Evolutionary conservation across 2,113 vertebrate genomes (phyloP).

Genomic region (Prietella phreatophila): DNA sequence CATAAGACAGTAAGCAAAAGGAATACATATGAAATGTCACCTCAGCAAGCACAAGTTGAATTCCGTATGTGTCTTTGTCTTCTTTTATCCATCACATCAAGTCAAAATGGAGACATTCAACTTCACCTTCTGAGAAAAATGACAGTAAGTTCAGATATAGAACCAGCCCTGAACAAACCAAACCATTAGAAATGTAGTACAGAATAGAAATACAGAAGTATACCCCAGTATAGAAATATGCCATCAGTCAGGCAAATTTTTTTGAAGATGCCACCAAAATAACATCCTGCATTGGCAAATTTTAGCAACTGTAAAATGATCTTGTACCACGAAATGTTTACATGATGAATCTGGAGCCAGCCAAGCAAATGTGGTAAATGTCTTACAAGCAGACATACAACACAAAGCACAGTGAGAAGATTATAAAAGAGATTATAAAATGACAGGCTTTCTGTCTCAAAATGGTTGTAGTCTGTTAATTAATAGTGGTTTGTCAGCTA

Average conservation of each 20-base stretch:
- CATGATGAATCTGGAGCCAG: not conserved
- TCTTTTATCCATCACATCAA: constrained; percentile 32
- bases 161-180: constrained; percentile 1
- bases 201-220: not conserved
- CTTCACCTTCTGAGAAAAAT: constrained; percentile 29
- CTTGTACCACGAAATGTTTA: not conserved
- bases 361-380: not conserved
- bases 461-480: not conserved
- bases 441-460: not conserved
- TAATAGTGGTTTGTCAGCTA: not conserved
- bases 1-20: constrained; percentile 35
- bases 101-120: constrained; percentile 28
- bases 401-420: not conserved
- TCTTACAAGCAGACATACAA: not conserved
- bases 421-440: not conserved
- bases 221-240: not conserved
- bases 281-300: not conserved
- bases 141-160: constrained; percentile 18
- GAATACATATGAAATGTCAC: too few species aligned
- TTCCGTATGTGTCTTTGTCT: constrained; percentile 40
- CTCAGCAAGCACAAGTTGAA: too few species aligned
- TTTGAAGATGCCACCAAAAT: not conserved
- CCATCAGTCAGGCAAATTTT: not conserved
- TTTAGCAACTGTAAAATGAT: not conserved
- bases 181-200: not conserved